These are phyloP conservation scores for Neoniphon sammara DNA, from an alignment of 2,797 vertebrate genomes.

Conservation along the genomic window DNA sequence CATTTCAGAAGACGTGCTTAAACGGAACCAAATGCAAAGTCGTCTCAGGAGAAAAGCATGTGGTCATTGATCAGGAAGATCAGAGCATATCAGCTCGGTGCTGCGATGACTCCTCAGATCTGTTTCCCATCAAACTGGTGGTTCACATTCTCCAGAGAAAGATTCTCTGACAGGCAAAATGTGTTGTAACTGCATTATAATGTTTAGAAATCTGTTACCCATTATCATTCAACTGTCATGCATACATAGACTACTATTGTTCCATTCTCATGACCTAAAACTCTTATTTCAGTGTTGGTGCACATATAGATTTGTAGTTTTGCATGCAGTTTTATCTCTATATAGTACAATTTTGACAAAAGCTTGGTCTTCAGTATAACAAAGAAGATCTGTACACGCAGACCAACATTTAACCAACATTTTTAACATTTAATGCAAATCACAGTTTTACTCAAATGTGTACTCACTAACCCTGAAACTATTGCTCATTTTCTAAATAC, in stretches of 20 bases:
- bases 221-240: slow-evolving; percentile 61
- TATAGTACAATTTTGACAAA: too few species aligned
- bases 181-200: slow-evolving; percentile 66
- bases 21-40: slow-evolving; percentile 77
- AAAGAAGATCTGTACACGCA: too few species aligned
- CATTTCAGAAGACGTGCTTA: slow-evolving; percentile 60
- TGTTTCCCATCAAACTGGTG: slow-evolving; percentile 75
- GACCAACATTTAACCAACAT: too few species aligned
- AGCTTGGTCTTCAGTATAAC: too few species aligned
- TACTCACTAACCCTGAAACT: too few species aligned
- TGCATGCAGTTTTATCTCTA: too few species aligned
- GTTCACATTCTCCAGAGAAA: slow-evolving; percentile 54
- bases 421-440: not conserved
- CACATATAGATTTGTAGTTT: not conserved
- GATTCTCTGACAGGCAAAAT: slow-evolving; percentile 73
- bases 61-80: slow-evolving; percentile 71
- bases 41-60: slow-evolving; percentile 43
- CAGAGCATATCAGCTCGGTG: slow-evolving; percentile 61
- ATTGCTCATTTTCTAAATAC: not conserved
- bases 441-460: too few species aligned
- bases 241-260: slow-evolving; percentile 37
- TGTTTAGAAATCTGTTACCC: slow-evolving; percentile 72
- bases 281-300: slow-evolving; percentile 32
- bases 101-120: slow-evolving; percentile 63
- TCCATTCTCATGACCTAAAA: slow-evolving; percentile 26